Evolutionary conservation across 2,797 vertebrate species (phyloP), one percentile per base, ranked within the genome.

Genomic region (Chanos chanos): DNA sequence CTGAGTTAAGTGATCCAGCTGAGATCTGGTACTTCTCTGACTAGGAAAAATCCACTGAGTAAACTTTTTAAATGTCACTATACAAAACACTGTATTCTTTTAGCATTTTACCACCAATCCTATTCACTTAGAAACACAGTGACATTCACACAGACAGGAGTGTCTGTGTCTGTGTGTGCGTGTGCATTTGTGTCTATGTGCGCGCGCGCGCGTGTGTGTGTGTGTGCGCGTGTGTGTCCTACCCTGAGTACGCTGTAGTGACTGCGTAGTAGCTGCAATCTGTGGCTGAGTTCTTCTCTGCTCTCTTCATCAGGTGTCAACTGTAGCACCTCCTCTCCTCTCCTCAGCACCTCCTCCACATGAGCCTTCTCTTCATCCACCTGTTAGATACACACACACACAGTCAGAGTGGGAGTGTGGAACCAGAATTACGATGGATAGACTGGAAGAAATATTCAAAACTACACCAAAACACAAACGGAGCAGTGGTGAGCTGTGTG

Each of bases 291-390:
- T 77, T 91, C 92, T 72, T 97, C 94, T 73, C 85, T 88, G 63
- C 82, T 88, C 25, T 71, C 81, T 4, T 94, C 90, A 2, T 95
- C 93, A 58, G 89, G 76, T 1, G 87, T 85, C 37, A 91, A 87
- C 63, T 89, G 91, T 51, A 96, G 77, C 56, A 94, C 49, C 34
- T 90, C 85, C 25, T 95, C 94, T 49, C 96, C 94, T 82, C 84
- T 89, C 76, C 82, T 89, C n/a, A 99, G 72, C 71, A 97, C 75
- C 47, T 93, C 91, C 77, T 99, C 94, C 52, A 96, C 83, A 3
- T 81, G 81, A 61, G 90, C 86, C 80, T 91, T 92, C 72, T 97
- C 91, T 75, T 94, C 93, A 51, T 94, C 92, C 89, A 93, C 39
- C 96, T 99, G 78, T 49, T 55, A 39, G 40, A 44, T 40, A 56